Evolutionary conservation across 2,113 vertebrate species (phyloP).

Genomic region (Bostrychus sinensis): DNA sequence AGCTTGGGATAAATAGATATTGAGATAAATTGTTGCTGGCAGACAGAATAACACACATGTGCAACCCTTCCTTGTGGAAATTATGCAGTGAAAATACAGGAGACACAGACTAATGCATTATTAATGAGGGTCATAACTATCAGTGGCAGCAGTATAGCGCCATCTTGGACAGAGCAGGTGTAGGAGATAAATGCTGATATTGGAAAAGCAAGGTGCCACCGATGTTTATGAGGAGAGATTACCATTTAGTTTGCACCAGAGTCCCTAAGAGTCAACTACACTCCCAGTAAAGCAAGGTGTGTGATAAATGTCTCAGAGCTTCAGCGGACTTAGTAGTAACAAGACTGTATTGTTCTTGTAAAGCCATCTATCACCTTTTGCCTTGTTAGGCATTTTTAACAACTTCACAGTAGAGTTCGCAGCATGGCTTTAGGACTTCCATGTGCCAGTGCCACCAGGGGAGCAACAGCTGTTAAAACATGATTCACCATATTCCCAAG

Average conservation of each 20-base stretch:
- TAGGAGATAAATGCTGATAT: not conserved
- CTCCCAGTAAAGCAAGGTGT: not conserved
- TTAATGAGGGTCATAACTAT: conserved; percentile 38
- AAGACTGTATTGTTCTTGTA: not conserved
- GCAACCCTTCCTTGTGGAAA: conserved; percentile 7
- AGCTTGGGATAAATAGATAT: not conserved
- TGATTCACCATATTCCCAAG: conserved; percentile 13
- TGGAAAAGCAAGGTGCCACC: not conserved
- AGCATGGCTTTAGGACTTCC: not conserved
- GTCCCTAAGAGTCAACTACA: conserved; percentile 5
- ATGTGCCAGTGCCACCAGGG: not conserved
- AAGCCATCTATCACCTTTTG: not conserved
- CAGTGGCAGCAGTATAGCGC: conserved; percentile 15
- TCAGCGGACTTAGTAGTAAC: not conserved
- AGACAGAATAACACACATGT: conserved; percentile 13
- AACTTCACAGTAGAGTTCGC: not conserved
- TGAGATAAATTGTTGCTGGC: conserved; percentile 14
- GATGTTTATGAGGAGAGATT: conserved; percentile 5
- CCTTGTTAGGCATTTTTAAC: too few species aligned
- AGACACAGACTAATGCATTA: conserved; percentile 47
- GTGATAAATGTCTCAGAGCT: not conserved
- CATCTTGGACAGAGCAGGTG: conserved; percentile 25
- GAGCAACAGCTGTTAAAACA: conserved; percentile 38
- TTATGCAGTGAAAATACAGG: conserved; percentile 35
- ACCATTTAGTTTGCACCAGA: conserved; percentile 29